Percentiles rank a stretch among this genome's conserved stretches.
These are phyloP conservation scores for Brachyistius frenatus DNA, from an alignment of 2,113 vertebrate genomes.

Conservation along the genomic window DNA sequence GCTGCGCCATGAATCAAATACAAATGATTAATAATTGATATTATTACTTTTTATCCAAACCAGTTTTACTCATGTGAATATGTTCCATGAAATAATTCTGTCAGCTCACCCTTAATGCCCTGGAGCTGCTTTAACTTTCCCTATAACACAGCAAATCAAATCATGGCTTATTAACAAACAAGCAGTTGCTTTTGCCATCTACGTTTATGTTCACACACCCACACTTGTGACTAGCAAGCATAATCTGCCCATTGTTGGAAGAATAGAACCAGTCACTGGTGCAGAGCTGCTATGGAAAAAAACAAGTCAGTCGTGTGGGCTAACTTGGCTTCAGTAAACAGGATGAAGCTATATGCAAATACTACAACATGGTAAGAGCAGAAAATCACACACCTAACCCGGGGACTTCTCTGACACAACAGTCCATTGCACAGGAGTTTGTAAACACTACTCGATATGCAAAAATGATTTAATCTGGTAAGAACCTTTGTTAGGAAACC, in stretches of 20 bases:
- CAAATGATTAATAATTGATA: no score
- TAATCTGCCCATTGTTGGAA: constrained; percentile 3
- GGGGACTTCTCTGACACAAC: no score
- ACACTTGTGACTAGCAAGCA: not conserved
- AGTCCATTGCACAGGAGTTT: no score
- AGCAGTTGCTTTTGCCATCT: not conserved
- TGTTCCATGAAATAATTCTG: not conserved
- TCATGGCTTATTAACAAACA: not conserved
- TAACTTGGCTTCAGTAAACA: not conserved
- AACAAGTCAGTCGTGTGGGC: not conserved
- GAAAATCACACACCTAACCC: no score
- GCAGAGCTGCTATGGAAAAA: not conserved
- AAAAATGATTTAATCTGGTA: no score
- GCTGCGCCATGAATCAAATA: no score
- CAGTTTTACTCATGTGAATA: not conserved
- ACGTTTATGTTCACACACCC: not conserved
- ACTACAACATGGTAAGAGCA: not conserved
- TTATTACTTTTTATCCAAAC: no score
- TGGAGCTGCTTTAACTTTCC: no score
- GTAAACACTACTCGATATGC: no score
- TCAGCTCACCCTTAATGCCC: not conserved
- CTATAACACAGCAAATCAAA: no score
- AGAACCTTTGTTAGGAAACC: no score
- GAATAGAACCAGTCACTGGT: not conserved
- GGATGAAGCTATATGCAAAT: constrained; percentile 1